phyloP scores from a whole-genome alignment of 2,888 invertebrate genomes.

The Mythimna impura region DNA sequence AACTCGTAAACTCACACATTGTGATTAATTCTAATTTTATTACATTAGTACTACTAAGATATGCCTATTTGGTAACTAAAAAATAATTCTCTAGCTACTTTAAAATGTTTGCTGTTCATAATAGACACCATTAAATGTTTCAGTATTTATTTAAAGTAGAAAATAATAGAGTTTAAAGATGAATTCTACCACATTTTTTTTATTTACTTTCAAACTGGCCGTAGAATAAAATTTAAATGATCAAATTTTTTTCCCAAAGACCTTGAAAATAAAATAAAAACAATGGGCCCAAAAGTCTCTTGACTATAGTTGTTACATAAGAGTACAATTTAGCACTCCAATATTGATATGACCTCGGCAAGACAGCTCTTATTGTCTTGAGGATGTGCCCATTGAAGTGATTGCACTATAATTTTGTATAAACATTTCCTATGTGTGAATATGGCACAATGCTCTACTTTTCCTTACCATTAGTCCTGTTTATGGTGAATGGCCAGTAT shows the following conservation, averaged over 20 bases:
- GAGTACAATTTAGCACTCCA: constrained; percentile 56
- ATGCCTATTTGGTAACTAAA: not conserved
- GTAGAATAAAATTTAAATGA: not conserved
- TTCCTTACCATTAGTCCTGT: not conserved
- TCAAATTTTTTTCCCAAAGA: not conserved
- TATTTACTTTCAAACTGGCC: not conserved
- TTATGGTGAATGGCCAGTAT: not conserved
- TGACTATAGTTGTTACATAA: constrained; percentile 44
- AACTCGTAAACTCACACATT: constrained; percentile 7
- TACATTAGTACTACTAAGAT: not conserved
- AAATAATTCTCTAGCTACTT: not conserved
- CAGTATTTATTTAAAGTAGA: not conserved
- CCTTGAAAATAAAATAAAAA: constrained; percentile 2
- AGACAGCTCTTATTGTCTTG: constrained; percentile 54
- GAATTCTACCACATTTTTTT: not conserved
- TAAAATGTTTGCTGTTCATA: too few relatives aligned
- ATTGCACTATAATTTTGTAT: constrained; percentile 63
- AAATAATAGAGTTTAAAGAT: not conserved
- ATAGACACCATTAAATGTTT: not conserved
- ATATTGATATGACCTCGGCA: constrained; percentile 70
- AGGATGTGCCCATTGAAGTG: constrained; percentile 69
- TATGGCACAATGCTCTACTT: constrained; percentile 8
- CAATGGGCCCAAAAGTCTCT: constrained; percentile 13
- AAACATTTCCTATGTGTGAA: constrained; percentile 45
- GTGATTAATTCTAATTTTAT: constrained; percentile 1